Evolutionary conservation across 2,797 vertebrate genomes (phyloP).

Genomic region (Clarias platycephalus): DNA sequence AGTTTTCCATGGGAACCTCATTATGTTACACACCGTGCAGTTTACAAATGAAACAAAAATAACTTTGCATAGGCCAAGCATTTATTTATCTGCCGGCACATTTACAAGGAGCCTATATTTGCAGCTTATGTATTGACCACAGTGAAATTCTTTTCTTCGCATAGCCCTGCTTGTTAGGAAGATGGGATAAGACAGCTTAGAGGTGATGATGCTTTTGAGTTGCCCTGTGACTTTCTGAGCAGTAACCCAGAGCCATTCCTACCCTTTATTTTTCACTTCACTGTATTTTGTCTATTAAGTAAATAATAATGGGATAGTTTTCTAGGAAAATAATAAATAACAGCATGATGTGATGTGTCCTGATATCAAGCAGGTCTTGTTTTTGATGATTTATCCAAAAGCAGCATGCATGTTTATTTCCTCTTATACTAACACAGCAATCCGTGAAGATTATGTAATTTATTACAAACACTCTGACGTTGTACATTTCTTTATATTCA

Average conservation of each 20-base stretch:
- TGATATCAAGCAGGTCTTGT: neutral
- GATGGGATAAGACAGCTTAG: neutral
- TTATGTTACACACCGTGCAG: constrained; percentile 13
- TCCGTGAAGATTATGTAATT: neutral
- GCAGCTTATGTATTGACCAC: neutral
- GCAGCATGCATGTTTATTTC: neutral
- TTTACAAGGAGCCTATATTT: neutral
- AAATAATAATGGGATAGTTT: neutral
- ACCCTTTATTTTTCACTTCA: neutral
- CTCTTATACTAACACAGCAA: neutral
- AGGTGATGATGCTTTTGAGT: neutral
- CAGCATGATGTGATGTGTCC: neutral
- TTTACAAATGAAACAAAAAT: constrained; percentile 30
- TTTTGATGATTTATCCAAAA: neutral
- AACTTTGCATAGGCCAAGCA: constrained; percentile 3
- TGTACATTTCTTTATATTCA: too few species aligned
- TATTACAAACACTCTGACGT: too few species aligned
- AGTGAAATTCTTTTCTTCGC: neutral
- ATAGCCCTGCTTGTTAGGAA: neutral
- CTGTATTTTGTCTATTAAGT: neutral
- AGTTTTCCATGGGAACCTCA: constrained; percentile 50
- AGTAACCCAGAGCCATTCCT: neutral
- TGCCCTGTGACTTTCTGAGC: neutral
- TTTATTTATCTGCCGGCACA: neutral
- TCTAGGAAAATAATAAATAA: neutral